Evolutionary conservation across 2,113 vertebrate genomes (phyloP).

Genomic region (Nyctereutes procyonoides): DNA sequence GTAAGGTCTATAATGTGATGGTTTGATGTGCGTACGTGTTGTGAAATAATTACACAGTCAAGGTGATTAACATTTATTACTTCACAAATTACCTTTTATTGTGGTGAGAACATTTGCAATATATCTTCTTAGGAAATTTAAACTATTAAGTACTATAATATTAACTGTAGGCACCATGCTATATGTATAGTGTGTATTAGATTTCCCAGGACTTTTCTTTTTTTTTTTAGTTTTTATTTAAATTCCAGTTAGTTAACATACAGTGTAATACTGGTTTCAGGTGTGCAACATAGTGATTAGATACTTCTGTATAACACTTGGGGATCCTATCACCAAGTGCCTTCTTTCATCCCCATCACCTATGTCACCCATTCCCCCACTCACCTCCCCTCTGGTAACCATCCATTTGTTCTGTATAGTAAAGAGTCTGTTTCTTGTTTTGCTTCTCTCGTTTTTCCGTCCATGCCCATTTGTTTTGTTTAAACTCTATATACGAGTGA

Average conservation of each 20-base stretch:
- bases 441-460: neutral
- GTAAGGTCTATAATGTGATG: neutral
- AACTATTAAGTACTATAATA: neutral
- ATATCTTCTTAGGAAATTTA: neutral
- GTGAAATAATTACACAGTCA: neutral
- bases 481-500: neutral
- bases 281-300: neutral
- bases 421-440: neutral
- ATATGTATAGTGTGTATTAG: neutral
- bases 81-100: neutral
- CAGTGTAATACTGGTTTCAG: neutral
- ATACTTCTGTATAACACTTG: neutral
- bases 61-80: neutral
- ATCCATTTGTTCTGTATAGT: neutral
- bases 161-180: neutral
- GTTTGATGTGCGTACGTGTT: neutral
- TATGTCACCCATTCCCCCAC: neutral
- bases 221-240: neutral
- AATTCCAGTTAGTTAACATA: neutral
- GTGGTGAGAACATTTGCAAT: neutral
- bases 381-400: neutral
- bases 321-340: neutral
- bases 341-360: neutral
- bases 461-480: neutral
- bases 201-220: neutral